Evolutionary conservation across 2,113 vertebrate genomes (phyloP).

Genomic region (Catharus bicknelli): DNA sequence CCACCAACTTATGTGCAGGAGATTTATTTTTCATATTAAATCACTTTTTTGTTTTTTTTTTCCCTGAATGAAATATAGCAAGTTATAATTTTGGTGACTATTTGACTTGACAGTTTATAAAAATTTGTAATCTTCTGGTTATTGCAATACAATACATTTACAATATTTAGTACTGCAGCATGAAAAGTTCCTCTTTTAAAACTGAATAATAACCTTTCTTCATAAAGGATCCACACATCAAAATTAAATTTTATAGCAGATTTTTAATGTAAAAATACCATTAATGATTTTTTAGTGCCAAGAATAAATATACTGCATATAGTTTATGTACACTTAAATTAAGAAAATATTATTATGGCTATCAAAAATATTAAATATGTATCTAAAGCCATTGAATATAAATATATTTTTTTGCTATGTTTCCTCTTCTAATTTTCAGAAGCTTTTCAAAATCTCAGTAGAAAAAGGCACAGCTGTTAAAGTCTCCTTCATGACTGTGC

Average conservation of each 20-base stretch:
- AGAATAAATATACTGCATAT: neutral
- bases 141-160: neutral
- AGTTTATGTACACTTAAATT: neutral
- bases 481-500: neutral
- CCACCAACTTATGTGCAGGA: neutral
- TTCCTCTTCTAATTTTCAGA: neutral
- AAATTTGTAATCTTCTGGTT: neutral
- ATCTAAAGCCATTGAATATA: neutral
- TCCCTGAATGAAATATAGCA: neutral
- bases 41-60: neutral
- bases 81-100: constrained; percentile 17
- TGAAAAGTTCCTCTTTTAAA: neutral
- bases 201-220: neutral
- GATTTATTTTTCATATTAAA: neutral
- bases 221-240: neutral
- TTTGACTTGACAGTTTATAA: neutral
- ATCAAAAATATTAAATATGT: neutral
- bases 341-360: neutral
- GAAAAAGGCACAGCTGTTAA: neutral
- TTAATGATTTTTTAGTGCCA: neutral
- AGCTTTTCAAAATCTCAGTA: neutral
- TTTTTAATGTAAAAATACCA: neutral
- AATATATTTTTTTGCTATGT: neutral
- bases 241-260: neutral
- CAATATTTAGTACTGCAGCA: neutral